Evolutionary conservation across 2,113 vertebrate genomes (phyloP).

Genomic region (Apeltes quadracus): DNA sequence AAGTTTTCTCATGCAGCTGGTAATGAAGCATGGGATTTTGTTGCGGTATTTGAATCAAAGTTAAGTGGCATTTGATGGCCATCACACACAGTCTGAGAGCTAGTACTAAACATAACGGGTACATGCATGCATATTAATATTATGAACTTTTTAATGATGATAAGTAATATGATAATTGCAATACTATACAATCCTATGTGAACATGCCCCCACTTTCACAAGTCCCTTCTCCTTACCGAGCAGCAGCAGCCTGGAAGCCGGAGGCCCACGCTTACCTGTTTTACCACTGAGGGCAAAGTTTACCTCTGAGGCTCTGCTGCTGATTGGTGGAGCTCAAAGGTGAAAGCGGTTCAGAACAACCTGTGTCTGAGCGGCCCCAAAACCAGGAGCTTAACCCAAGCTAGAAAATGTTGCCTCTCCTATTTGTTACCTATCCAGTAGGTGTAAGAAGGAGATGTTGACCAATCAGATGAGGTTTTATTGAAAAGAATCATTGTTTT

Average conservation of each 20-base stretch:
- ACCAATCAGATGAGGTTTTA: not conserved
- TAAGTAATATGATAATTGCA: too few relatives aligned
- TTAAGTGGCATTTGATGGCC: not conserved
- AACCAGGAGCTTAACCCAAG: constrained; percentile 24
- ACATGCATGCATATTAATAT: not conserved
- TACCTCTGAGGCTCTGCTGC: constrained; percentile 20
- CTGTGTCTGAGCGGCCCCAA: constrained; percentile 23
- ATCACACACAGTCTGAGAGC: not conserved
- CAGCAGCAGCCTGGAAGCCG: constrained; percentile 3
- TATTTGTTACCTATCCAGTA: not conserved
- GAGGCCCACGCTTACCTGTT: constrained; percentile 16
- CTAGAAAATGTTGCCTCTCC: not conserved
- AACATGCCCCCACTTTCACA: not conserved
- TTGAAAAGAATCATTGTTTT: not conserved
- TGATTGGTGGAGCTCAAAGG: constrained; percentile 62
- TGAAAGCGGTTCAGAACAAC: constrained; percentile 54
- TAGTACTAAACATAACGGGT: not conserved
- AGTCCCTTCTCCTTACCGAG: constrained; percentile 4
- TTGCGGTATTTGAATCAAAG: not conserved
- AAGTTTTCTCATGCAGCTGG: constrained; percentile 4
- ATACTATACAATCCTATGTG: not conserved
- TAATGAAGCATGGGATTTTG: constrained; percentile 2
- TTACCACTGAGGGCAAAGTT: constrained; percentile 57
- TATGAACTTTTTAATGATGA: not conserved
- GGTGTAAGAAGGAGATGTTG: not conserved